Conservation (phyloP, 2,797 vertebrate species). For the Eulemur rubriventer region DNA sequence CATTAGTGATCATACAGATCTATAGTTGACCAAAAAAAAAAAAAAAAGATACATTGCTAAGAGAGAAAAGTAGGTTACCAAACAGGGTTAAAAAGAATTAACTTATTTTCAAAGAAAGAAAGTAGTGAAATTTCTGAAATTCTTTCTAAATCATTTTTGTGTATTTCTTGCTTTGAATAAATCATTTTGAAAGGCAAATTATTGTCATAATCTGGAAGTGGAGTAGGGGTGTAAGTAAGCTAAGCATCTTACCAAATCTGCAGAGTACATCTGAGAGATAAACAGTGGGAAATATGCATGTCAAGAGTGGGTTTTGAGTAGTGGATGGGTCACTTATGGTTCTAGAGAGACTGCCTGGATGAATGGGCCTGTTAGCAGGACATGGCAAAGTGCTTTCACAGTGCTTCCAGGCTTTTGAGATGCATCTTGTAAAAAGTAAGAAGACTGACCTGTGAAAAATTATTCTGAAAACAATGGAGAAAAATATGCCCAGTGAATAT, state of each 20-base stretch:
- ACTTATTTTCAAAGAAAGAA: slow-evolving; percentile 23
- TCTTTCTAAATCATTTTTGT: not conserved
- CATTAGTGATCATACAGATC: not conserved
- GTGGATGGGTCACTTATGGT: not conserved
- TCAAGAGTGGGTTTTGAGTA: not conserved
- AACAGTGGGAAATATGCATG: not conserved
- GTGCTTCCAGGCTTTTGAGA: slow-evolving; percentile 1
- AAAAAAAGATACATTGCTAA: not conserved
- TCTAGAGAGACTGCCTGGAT: not conserved
- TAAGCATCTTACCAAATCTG: not conserved
- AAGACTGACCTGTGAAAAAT: not conserved
- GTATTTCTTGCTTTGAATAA: slow-evolving; percentile 32
- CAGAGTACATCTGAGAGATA: not conserved
- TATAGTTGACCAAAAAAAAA: not conserved
- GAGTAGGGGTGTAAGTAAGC: not conserved
- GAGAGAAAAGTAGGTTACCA: not conserved
- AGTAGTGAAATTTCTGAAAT: not conserved
- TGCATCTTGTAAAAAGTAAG: not conserved
- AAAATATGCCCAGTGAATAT: not conserved
- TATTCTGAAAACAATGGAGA: not conserved
- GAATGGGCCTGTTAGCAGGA: not conserved
- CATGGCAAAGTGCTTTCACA: not conserved
- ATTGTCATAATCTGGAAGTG: slow-evolving; percentile 11
- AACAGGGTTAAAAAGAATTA: not conserved
- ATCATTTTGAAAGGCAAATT: not conserved